Base-by-base conservation (phyloP, 2,797 vertebrate genomes). In the Acanthornis magna region DNA sequence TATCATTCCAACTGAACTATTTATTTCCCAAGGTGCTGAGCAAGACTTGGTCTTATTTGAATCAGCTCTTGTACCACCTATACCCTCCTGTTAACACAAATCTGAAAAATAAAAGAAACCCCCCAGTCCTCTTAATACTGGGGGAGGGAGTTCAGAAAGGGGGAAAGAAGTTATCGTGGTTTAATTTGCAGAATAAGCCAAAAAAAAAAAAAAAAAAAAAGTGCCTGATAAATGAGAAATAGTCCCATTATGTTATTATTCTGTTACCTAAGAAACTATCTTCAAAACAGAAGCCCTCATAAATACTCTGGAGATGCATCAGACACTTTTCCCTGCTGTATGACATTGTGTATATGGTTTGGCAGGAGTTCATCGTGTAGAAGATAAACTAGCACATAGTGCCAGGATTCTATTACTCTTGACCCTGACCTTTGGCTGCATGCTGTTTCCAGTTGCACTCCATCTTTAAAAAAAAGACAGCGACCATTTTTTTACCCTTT, bases 251-350 rank as follows among this genome's bases (percentile, higher is more conserved):
- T 98, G 97, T 98, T 98, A 98, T 98, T 97, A 93, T 97, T 98
- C 96, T 88, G 98, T 98, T 98, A 98, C 98, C 98, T 98, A 98
- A 98, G 98, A 98, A 98, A 98, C 98, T 98, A 98, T 98, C 98
- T 98, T 98, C 98, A 98, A 98, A 98, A 98, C 98, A 98, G 98
- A 98, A 98, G 98, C 98, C 97, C 98, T 98, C 97, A 96, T 98
- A 98, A 98, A 98, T 98, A 97, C 97, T 97, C 97, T 97, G 96
- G 98, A 97, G 97, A 98, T 97, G 97, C 97, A 97, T 98, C 98
- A 98, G 98, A 98, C 97, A 92, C 97, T 97, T 97, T 97, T 95
- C 63, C 81, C 97, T 93, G 89, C 96, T 96, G 90, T 71, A 96
- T 84, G 96, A 97, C 97, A 93, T 95, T 96, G 97, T 98, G 97